Conservation (phyloP, 2,888 invertebrate species). For the Lobophora halterata region DNA sequence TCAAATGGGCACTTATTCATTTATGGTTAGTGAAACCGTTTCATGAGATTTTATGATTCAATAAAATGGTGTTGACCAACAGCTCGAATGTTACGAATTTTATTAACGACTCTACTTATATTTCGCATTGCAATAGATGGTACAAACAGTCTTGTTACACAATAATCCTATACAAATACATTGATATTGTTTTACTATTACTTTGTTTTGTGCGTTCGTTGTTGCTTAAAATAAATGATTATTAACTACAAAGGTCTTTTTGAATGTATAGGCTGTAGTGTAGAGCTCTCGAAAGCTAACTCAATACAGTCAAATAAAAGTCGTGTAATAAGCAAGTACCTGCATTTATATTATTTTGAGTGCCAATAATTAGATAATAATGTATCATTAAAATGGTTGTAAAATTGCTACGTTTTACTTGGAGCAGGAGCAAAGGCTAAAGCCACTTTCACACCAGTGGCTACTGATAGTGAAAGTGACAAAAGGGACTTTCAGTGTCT, state of each 20-base stretch:
- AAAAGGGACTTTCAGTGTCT: not conserved
- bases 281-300: too few relatives aligned
- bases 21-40: slow-evolving; percentile 46
- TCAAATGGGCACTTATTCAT: slow-evolving; percentile 34
- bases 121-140: slow-evolving; percentile 4
- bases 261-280: too few relatives aligned
- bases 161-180: too few relatives aligned
- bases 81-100: slow-evolving; percentile 48
- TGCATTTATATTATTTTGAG: not conserved
- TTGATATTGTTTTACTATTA: too few relatives aligned
- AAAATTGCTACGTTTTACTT: slow-evolving; percentile 17
- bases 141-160: too few relatives aligned
- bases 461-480: slow-evolving; percentile 20
- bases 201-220: too few relatives aligned
- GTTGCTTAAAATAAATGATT: too few relatives aligned
- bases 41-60: slow-evolving; percentile 48
- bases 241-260: too few relatives aligned
- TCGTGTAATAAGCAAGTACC: not conserved
- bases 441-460: slow-evolving; percentile 12
- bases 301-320: not conserved
- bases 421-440: slow-evolving; percentile 6
- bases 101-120: slow-evolving; percentile 35
- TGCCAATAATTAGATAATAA: slow-evolving; percentile 3
- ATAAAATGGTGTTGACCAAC: slow-evolving; percentile 50
- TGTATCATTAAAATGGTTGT: slow-evolving; percentile 3